Base-by-base conservation (phyloP, 2,797 vertebrate species). In the Aphelocoma californica region DNA sequence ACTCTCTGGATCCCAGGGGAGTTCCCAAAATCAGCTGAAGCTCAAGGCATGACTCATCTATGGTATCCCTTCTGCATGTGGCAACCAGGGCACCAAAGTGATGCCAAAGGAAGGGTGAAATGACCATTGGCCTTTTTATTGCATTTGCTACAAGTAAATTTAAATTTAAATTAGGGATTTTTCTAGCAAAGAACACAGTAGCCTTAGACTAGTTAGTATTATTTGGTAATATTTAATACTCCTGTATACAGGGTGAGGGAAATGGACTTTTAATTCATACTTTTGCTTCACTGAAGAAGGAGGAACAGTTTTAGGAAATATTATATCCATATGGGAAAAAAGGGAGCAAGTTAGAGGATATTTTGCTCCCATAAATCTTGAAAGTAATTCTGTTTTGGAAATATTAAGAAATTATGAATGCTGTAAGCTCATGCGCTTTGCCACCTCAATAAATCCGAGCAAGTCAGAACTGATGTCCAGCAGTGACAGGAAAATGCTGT, bases 381-480 rank as follows among this genome's bases (percentile, higher is more conserved):
- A 85, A 85, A 74, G 53, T 36, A 93, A 81, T 57, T 72, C 42
- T 1, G 1, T 57, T 91, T 86, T 50, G 79, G 81, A 95, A 95
- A 77, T 61, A 87, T 20, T 93, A 95, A 80, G 74, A 91, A 93
- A 93, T 90, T 38, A 40, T 29, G 45, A 90, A 82, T 36, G 36
- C 67, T 60, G 23, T 60, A 90, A 85, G 61, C 80, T 71, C 57
- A 42, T 40, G 78, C 1, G 7, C 74, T 77, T 80, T 91, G 92
- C 64, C 83, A 95, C 71, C 78, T 82, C 90, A 71, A 18, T 94
- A 94, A 96, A 93, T 95, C 81, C 85, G 74, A 73, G 71, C 5
- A 48, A 80, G 67, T 24, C 79, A 89, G 92, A 70, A 72, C 5
- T 0, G 16, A 62, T 54, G 84, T 91, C 94, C 93, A 88, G 81